Conservation (phyloP, 2,888 invertebrate genomes). For the Alloscopus bannaensis region DNA sequence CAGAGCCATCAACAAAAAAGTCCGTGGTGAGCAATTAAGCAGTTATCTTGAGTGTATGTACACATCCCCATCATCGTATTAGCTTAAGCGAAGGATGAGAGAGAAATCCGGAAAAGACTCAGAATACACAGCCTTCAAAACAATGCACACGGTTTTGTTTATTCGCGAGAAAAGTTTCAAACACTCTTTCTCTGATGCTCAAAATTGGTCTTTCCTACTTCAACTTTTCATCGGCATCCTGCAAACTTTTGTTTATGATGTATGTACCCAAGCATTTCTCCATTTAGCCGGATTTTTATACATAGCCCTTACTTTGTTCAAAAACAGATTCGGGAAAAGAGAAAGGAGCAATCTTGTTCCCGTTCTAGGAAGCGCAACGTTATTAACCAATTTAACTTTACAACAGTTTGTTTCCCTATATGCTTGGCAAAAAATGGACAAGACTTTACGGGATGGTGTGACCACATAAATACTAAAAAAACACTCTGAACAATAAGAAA, state of each 20-base stretch:
- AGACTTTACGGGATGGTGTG: not conserved
- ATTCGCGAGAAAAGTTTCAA: no score
- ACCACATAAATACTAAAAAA: not conserved
- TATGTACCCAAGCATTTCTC: no score
- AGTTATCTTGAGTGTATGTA: conserved; percentile 22
- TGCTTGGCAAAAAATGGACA: not conserved
- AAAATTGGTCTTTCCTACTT: not conserved
- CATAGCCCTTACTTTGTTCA: no score
- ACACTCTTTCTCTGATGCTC: not conserved
- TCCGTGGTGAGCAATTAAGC: conserved; percentile 51
- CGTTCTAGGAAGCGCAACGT: conserved; percentile 15
- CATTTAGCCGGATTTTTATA: no score
- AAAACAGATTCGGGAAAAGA: no score
- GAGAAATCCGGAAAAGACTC: not conserved
- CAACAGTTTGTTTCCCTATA: not conserved
- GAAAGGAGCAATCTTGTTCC: no score
- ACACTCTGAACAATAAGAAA: no score
- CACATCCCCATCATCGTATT: conserved; percentile 7
- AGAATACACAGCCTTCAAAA: no score
- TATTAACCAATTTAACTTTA: conserved; percentile 37
- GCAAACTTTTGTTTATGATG: no score
- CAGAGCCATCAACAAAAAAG: not conserved
- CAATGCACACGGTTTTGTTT: no score
- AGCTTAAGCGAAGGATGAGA: conserved; percentile 14
- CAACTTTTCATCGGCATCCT: not conserved